Conservation (phyloP, 1,140 invertebrate genomes). For the Aphaenogaster rudis region DNA sequence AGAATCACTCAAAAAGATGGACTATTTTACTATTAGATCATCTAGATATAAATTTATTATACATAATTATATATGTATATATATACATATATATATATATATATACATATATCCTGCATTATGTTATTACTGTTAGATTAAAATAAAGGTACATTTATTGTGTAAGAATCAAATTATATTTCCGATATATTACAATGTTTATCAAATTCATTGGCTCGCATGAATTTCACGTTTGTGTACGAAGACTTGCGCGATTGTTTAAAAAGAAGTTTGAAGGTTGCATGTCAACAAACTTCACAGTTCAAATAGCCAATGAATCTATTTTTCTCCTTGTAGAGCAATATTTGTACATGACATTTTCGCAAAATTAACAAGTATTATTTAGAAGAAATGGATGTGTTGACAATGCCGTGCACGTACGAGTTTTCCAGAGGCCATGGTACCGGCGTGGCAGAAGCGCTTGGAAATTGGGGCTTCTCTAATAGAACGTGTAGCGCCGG, state of each 20-base stretch:
- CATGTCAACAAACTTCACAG: slow-evolving; percentile 39
- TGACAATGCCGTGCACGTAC: slow-evolving; percentile 65
- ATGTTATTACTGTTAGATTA: slow-evolving; percentile 75
- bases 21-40: slow-evolving; percentile 78
- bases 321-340: background rate
- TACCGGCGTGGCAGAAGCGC: slow-evolving; percentile 80
- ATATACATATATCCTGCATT: slow-evolving; percentile 57
- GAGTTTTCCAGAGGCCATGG: slow-evolving; percentile 80
- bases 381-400: background rate
- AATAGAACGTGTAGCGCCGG: slow-evolving; percentile 75
- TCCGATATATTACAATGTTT: slow-evolving; percentile 51
- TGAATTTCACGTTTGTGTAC: background rate
- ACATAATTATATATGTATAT: slow-evolving; percentile 52
- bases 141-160: slow-evolving; percentile 72
- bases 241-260: slow-evolving; percentile 3
- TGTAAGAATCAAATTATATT: slow-evolving; percentile 65
- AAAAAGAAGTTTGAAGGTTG: slow-evolving; percentile 10
- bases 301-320: slow-evolving; percentile 21
- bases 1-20: slow-evolving; percentile 65
- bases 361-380: slow-evolving; percentile 52
- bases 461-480: slow-evolving; percentile 85
- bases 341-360: slow-evolving; percentile 21
- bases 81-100: slow-evolving; percentile 18
- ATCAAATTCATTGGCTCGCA: slow-evolving; percentile 31
- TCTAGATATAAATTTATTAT: slow-evolving; percentile 70